Conservation (phyloP, 2,113 vertebrate genomes). For the Varanus salvator region DNA sequence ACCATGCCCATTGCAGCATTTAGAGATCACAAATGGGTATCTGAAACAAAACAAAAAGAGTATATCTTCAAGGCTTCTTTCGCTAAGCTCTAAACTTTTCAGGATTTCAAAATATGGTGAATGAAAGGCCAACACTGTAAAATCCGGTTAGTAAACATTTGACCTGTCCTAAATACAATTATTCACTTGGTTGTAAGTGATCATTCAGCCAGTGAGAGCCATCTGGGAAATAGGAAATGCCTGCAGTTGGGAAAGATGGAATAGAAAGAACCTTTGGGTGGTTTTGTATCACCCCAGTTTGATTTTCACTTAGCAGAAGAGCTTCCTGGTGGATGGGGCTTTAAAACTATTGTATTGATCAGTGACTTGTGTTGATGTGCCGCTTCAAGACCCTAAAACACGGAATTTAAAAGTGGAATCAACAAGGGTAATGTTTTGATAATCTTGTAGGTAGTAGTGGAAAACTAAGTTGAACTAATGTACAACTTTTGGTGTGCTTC, state of each 20-base stretch:
- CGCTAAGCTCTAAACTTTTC: neutral
- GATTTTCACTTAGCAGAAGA: neutral
- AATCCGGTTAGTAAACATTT: neutral
- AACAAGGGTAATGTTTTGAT: rapidly evolving
- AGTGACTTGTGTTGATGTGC: neutral
- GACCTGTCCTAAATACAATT: neutral
- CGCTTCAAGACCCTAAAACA: neutral
- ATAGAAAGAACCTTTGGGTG: too few species aligned
- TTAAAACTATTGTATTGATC: neutral
- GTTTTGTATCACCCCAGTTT: neutral
- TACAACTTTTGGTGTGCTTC: too few species aligned
- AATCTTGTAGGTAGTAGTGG: constrained; percentile 1
- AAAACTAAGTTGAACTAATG: too few species aligned
- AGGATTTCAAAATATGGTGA: neutral
- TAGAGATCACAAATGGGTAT: neutral
- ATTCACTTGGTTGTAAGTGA: constrained; percentile 10
- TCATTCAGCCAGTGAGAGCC: neutral
- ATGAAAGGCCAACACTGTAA: neutral
- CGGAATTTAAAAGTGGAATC: neutral
- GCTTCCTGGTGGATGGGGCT: too few species aligned
- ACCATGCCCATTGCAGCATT: too few species aligned
- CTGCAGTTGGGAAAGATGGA: neutral
- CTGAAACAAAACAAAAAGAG: too few species aligned
- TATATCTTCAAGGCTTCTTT: neutral
- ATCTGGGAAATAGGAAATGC: neutral